Conservation (phyloP, 2,113 vertebrate genomes). For the Vulpes lagopus region DNA sequence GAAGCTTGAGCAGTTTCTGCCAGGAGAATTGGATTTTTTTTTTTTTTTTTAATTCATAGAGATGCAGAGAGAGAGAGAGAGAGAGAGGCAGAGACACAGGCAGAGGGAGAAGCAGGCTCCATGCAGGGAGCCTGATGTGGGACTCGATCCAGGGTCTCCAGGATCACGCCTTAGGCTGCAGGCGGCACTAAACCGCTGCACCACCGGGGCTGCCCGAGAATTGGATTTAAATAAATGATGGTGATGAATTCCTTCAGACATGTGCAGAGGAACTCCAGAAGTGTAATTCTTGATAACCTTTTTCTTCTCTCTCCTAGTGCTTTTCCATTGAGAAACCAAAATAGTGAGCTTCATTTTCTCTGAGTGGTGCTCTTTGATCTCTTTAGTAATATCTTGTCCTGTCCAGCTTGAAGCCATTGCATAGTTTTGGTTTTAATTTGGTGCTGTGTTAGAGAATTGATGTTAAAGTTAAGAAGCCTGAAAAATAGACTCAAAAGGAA, state of each 20-base stretch:
- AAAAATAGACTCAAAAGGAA: background rate
- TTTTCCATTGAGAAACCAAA: background rate
- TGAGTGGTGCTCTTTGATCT: background rate
- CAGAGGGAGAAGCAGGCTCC: too few species aligned
- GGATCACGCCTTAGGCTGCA: too few species aligned
- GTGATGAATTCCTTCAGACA: background rate
- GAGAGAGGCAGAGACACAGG: too few species aligned
- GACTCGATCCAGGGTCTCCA: too few species aligned
- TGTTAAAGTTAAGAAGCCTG: background rate
- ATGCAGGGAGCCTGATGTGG: too few species aligned
- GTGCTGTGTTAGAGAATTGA: background rate
- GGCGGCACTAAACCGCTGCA: too few species aligned
- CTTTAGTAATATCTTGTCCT: background rate
- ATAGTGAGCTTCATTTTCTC: background rate
- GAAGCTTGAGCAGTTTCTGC: slow-evolving; percentile 1
- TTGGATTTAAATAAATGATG: slow-evolving; percentile 47
- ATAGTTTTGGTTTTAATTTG: background rate
- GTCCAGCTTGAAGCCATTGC: background rate
- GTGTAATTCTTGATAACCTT: background rate
- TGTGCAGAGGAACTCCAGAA: background rate
- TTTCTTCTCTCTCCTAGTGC: background rate
- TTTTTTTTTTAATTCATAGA: too few species aligned
- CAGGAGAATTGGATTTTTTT: background rate
- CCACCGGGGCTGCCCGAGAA: background rate
- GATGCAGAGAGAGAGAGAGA: too few species aligned